Conservation (phyloP, 1,140 invertebrate genomes). For the Zaprionus capensis region DNA sequence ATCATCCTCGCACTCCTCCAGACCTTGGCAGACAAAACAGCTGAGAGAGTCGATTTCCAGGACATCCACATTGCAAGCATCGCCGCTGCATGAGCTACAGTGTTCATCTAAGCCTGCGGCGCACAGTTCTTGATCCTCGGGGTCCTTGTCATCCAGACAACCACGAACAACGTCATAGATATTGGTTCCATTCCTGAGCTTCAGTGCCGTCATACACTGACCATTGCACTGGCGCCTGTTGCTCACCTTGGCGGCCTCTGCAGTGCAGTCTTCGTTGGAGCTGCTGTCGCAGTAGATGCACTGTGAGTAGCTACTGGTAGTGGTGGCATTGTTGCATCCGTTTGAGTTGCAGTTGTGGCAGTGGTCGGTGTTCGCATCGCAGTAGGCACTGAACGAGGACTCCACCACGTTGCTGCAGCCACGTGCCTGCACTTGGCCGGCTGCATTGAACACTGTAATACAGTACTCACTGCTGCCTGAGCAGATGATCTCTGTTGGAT, state of each 20-base stretch:
- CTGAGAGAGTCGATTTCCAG: constrained; percentile 30
- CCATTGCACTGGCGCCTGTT: constrained; percentile 64
- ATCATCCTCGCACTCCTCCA: constrained; percentile 7
- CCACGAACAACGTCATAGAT: constrained; percentile 54
- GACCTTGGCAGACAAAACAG: constrained; percentile 54
- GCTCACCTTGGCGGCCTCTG: constrained; percentile 38
- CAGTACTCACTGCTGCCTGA: constrained; percentile 62
- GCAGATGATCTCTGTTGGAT: constrained; percentile 24
- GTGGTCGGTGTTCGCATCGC: constrained; percentile 55
- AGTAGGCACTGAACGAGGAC: constrained; percentile 49
- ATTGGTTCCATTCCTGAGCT: background rate
- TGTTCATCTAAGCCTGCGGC: constrained; percentile 31
- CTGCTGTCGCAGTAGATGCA: constrained; percentile 71
- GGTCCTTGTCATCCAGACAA: constrained; percentile 77
- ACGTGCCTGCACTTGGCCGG: constrained; percentile 48
- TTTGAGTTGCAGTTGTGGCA: constrained; percentile 81
- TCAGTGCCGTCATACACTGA: constrained; percentile 70
- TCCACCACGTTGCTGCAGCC: constrained; percentile 73
- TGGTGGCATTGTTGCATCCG: constrained; percentile 60
- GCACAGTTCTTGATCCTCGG: constrained; percentile 54
- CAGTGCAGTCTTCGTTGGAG: constrained; percentile 50
- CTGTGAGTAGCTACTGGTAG: constrained; percentile 43
- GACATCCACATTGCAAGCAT: constrained; percentile 53
- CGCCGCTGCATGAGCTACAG: constrained; percentile 58
- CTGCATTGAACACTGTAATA: constrained; percentile 65